Evolutionary conservation across 2,888 invertebrate genomes (phyloP).

Genomic region (Meloe dianella): DNA sequence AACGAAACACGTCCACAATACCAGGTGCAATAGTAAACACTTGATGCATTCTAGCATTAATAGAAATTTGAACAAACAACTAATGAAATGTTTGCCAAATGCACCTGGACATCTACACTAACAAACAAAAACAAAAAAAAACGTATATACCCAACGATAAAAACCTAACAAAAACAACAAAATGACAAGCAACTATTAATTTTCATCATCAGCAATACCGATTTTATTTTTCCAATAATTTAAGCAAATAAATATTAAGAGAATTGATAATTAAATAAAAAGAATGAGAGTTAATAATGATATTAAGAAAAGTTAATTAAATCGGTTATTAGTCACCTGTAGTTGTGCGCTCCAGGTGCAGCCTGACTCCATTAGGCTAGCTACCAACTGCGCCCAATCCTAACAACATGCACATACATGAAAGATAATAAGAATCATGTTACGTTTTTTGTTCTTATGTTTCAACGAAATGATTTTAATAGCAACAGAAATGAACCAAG

Average conservation of each 20-base stretch:
- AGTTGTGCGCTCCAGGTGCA: slow-evolving; percentile 82
- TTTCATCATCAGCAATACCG: too few relatives aligned
- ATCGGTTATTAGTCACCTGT: slow-evolving; percentile 66
- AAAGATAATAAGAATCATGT: slow-evolving; percentile 17
- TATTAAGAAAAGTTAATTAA: slow-evolving; percentile 22
- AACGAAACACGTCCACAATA: slow-evolving; percentile 46
- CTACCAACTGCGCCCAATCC: slow-evolving; percentile 88
- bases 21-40: slow-evolving; percentile 10
- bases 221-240: neutral
- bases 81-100: neutral
- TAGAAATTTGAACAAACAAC: neutral
- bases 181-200: neutral
- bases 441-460: slow-evolving; percentile 21
- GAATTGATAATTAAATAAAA: too few relatives aligned
- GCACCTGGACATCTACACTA: neutral
- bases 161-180: slow-evolving; percentile 17
- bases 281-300: slow-evolving; percentile 38
- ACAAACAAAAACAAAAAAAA: slow-evolving; percentile 16
- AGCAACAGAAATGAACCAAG: neutral
- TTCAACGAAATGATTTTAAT: too few relatives aligned
- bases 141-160: slow-evolving; percentile 21
- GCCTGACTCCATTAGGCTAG: slow-evolving; percentile 83
- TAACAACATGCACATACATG: slow-evolving; percentile 56
- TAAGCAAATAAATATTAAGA: slow-evolving; percentile 23
- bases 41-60: neutral